These are phyloP conservation scores for Fulica atra DNA, from an alignment of 2,113 vertebrate genomes.

Conservation along the genomic window DNA sequence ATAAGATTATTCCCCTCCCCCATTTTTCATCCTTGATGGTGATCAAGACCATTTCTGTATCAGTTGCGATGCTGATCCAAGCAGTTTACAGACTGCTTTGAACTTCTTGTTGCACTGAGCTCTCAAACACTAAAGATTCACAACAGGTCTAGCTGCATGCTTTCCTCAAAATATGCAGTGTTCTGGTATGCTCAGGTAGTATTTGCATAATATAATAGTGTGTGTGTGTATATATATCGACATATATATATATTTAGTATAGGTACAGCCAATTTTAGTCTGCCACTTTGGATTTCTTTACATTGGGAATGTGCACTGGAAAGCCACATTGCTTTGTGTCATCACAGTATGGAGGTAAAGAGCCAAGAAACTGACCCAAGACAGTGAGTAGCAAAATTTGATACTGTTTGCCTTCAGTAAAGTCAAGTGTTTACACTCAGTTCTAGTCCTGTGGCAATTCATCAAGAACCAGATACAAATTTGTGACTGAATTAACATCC, in stretches of 20 bases:
- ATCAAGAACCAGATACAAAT: not conserved
- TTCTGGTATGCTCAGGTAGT: not conserved
- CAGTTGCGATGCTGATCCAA: not conserved
- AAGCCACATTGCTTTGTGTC: not conserved
- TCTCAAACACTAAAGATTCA: not conserved
- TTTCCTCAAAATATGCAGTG: not conserved
- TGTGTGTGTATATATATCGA: too few relatives aligned
- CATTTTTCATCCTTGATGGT: not conserved
- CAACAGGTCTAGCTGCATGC: not conserved
- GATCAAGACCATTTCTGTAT: not conserved
- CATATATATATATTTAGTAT: not conserved
- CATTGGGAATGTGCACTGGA: not conserved
- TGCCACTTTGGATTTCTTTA: not conserved
- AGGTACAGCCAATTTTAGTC: not conserved
- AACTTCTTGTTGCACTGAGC: not conserved
- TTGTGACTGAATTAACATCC: not conserved
- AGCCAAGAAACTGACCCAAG: not conserved
- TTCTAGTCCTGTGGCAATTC: not conserved
- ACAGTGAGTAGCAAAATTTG: not conserved
- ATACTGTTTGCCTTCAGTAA: not conserved
- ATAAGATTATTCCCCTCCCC: not conserved
- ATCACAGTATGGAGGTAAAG: not conserved
- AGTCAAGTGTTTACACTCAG: not conserved
- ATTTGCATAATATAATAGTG: not conserved
- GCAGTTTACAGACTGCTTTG: not conserved